Conservation (phyloP, 2,797 vertebrate species). For the Crotalus adamanteus region DNA sequence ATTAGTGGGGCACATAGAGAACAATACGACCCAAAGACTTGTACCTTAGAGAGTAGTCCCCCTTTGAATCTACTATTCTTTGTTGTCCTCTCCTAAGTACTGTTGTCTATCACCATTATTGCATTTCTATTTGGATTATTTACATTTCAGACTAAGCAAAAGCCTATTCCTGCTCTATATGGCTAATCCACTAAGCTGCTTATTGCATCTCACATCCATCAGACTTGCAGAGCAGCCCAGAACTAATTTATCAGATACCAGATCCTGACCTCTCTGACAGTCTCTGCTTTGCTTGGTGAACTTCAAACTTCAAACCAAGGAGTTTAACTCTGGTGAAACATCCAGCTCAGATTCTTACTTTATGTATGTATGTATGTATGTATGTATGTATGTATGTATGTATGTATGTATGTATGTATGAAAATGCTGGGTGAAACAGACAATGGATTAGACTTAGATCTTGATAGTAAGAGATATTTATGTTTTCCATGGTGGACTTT, state of each 20-base stretch:
- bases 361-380: too few relatives aligned
- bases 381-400: too few relatives aligned
- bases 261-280: not conserved
- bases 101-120: not conserved
- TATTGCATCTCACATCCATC: not conserved
- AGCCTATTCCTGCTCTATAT: not conserved
- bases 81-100: not conserved
- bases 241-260: not conserved
- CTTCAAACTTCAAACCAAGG: not conserved
- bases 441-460: not conserved
- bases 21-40: not conserved
- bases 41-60: not conserved
- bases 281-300: not conserved
- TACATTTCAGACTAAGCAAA: not conserved
- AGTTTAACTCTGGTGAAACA: not conserved
- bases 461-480: not conserved
- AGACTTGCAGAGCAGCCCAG: not conserved
- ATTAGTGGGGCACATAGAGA: not conserved
- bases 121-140: not conserved
- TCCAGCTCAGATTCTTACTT: not conserved
- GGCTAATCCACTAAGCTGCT: constrained; percentile 3
- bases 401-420: too few relatives aligned
- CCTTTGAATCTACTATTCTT: not conserved
- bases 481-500: not conserved
- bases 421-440: not conserved